Conservation (phyloP, 2,113 vertebrate species). For the Ginglymostoma cirratum region DNA sequence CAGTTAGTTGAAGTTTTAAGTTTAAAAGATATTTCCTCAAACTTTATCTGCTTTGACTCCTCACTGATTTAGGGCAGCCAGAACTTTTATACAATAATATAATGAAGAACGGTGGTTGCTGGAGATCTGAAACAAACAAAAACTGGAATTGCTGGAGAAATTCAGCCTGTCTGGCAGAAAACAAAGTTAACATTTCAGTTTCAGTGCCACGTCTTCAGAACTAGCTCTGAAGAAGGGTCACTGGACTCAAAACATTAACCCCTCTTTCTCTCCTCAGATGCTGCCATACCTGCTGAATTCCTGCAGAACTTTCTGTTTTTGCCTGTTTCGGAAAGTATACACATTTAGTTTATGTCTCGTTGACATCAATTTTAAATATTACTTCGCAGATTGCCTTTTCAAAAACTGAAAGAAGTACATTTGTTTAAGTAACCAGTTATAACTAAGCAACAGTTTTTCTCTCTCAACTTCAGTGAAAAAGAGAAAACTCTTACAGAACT, state of each 20-base stretch:
- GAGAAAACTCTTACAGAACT: neutral
- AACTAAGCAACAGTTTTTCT: neutral
- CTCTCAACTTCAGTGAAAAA: conserved; percentile 12
- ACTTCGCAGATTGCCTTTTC: neutral
- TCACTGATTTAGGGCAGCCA: neutral
- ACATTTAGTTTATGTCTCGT: neutral
- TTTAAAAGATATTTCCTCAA: neutral
- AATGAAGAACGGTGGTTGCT: too few relatives aligned
- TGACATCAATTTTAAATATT: neutral
- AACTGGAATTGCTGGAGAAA: too few relatives aligned
- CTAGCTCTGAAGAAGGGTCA: too few relatives aligned
- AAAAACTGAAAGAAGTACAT: neutral
- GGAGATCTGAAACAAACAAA: too few relatives aligned
- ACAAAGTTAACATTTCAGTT: too few relatives aligned
- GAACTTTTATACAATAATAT: neutral
- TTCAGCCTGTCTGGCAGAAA: too few relatives aligned
- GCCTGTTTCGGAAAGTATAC: neutral
- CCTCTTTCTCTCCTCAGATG: too few relatives aligned
- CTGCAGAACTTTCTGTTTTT: too few relatives aligned
- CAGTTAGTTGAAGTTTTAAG: neutral
- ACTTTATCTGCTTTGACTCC: neutral
- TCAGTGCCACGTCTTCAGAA: too few relatives aligned
- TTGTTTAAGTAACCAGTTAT: neutral
- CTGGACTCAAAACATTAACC: too few relatives aligned
- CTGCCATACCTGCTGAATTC: too few relatives aligned